These are phyloP conservation scores for Drosophila peninsularis DNA, from an alignment of 2,888 invertebrate genomes.

Conservation along the genomic window DNA sequence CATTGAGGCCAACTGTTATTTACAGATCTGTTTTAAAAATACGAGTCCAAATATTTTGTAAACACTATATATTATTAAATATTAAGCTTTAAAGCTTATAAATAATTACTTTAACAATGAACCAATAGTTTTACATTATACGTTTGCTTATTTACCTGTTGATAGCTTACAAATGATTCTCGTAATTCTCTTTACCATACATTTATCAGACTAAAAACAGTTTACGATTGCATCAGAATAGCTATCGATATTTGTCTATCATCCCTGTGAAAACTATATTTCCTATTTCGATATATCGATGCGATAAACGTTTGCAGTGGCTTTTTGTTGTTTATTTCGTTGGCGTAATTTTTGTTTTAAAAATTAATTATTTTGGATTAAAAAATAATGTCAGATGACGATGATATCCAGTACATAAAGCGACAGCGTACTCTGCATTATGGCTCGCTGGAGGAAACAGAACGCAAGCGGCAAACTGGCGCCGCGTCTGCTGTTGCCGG, in stretches of 20 bases:
- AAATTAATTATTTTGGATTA: conserved; percentile 69
- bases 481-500: conserved; percentile 45
- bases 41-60: background rate
- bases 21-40: background rate
- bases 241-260: conserved; percentile 9
- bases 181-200: background rate
- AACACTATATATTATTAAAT: background rate
- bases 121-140: background rate
- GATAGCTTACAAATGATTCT: background rate
- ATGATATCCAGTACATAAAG: conserved; percentile 89
- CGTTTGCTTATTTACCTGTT: background rate
- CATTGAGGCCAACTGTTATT: background rate
- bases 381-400: conserved; percentile 91
- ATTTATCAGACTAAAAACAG: background rate
- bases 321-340: conserved; percentile 76
- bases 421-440: conserved; percentile 92
- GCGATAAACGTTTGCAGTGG: conserved; percentile 68
- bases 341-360: conserved; percentile 74
- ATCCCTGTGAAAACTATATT: conserved; percentile 9
- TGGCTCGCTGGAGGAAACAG: conserved; percentile 94
- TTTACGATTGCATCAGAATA: background rate
- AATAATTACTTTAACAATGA: background rate
- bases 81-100: background rate
- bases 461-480: conserved; percentile 88
- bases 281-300: conserved; percentile 37